phyloP scores from a whole-genome alignment of 2,797 vertebrate genomes.

The Tangara arthus region DNA sequence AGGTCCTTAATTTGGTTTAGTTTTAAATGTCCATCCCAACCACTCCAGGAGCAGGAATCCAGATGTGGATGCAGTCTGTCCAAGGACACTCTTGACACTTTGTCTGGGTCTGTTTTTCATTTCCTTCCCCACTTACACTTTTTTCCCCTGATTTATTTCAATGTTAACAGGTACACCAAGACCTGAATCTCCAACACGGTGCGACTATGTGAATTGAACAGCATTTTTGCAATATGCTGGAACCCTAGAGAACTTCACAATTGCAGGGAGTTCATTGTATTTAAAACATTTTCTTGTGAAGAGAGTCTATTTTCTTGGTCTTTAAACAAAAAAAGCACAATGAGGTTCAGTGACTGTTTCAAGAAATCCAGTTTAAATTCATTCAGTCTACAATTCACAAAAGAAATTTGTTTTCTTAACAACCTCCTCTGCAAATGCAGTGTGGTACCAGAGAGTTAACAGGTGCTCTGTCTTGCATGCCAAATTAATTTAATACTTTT shows the following conservation, averaged over 20 bases:
- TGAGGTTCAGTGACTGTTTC: conserved; percentile 6
- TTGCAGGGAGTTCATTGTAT: not conserved
- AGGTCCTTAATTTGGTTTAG: not conserved
- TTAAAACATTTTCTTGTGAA: not conserved
- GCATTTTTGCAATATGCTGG: not conserved
- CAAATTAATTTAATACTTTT: conserved; percentile 27
- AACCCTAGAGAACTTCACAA: not conserved
- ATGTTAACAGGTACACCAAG: not conserved
- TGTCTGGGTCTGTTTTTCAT: not conserved
- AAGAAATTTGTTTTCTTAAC: conserved; percentile 58
- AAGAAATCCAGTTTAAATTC: conserved; percentile 44
- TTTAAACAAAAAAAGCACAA: conserved; percentile 5
- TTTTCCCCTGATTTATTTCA: not conserved
- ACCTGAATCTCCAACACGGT: not conserved
- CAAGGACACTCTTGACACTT: not conserved
- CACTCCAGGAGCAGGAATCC: not conserved
- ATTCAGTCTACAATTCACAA: conserved; percentile 53
- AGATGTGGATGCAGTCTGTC: not conserved
- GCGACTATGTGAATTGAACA: not conserved
- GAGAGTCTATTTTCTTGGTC: not conserved
- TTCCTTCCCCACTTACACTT: not conserved
- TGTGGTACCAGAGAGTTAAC: conserved; percentile 13
- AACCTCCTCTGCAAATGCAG: conserved; percentile 31
- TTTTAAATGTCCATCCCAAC: not conserved
- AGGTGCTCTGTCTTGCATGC: conserved; percentile 30